Base-by-base conservation (phyloP, 2,888 invertebrate species). In the Caenorhabditis doughertyi region DNA sequence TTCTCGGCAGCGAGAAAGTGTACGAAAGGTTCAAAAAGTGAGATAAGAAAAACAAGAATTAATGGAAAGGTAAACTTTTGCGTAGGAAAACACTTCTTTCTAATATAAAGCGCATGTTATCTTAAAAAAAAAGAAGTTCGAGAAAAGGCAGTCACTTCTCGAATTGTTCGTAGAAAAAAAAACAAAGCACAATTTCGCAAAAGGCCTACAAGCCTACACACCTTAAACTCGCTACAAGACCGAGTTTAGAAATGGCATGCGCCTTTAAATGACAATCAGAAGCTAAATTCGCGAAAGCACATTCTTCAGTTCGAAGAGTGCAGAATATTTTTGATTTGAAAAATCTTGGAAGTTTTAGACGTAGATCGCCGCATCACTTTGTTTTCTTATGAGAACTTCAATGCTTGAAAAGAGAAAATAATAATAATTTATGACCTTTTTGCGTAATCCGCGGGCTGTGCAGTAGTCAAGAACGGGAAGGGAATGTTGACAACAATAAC, bases 381-480 rank as follows among this genome's bases (percentile, higher is more conserved):
- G n/a, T n/a, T n/a, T n/a, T n/a, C n/a, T n/a, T n/a, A n/a, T n/a
- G 29, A 53, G n/a, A 51, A 39, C 16, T 27, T 29, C n/a, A n/a
- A 11, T 29, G 23, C 35, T 21, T 9, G 2, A 47, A 47, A 58
- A 58, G 21, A n/a, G 25, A 51, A 53, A 53, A 21, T 42, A 64
- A 44, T 49, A 49, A 32, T 18, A 64, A n/a, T 65, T 67, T 42
- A 67, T 60, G 8, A 29, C 27, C 60, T 49, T 67, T 72, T 77
- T 9, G 73, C 60, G 64, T 77, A 84, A 21, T 77, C 84, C 5
- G 81, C 84, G n/a, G 84, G 23, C 51, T 77, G 9, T 16, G 71
- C 65, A 13, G 67, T 70, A 3, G 81, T 77, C 49, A 84, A 49
- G 60, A 81, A 72, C n/a, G 73, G 72, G 55, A 84, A 84, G n/a